A percentile compares a stretch with the other conserved stretches of the same genome.
These are phyloP conservation scores for Onychostruthus taczanowskii DNA, from an alignment of 2,113 vertebrate species.

Conservation along the genomic window DNA sequence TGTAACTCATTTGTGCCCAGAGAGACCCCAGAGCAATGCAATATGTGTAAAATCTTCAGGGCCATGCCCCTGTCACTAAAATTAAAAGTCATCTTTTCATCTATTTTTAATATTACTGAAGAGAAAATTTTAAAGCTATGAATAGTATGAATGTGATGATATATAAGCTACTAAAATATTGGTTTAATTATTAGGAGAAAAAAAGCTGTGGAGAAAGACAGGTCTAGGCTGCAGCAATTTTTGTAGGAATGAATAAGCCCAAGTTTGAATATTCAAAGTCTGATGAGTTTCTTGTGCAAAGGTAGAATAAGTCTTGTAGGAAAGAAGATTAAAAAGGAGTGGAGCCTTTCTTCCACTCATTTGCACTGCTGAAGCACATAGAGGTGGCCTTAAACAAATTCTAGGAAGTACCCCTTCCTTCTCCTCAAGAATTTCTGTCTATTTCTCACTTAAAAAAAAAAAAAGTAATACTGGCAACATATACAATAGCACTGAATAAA, in stretches of 20 bases:
- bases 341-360: background rate
- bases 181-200: background rate
- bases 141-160: background rate
- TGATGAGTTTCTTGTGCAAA: background rate
- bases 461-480: background rate
- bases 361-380: background rate
- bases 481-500: background rate
- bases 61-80: background rate
- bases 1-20: background rate
- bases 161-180: background rate
- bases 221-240: background rate
- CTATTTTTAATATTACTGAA: background rate
- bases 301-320: background rate
- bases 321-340: background rate
- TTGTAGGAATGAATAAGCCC: background rate
- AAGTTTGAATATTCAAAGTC: background rate
- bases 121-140: background rate
- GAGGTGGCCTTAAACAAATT: background rate
- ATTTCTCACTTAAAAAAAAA: background rate
- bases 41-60: background rate
- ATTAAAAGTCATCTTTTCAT: background rate
- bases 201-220: background rate
- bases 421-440: background rate
- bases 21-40: background rate
- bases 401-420: background rate